These are phyloP conservation scores for Sphaerophoria taeniata DNA, from an alignment of 2,888 invertebrate genomes.

Conservation along the genomic window DNA sequence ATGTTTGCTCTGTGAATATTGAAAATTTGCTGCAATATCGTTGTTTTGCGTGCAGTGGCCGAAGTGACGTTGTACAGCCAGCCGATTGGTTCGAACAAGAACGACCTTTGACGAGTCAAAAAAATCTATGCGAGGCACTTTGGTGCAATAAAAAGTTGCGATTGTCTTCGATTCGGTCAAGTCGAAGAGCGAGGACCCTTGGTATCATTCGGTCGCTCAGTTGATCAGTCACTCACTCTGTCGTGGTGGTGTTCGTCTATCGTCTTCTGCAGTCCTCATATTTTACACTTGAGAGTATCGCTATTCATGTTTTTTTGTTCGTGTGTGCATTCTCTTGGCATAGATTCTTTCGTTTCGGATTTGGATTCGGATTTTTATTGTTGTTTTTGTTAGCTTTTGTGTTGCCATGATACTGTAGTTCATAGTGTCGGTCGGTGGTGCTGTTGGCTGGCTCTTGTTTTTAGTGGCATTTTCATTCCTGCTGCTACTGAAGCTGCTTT, in stretches of 20 bases:
- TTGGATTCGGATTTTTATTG: constrained; percentile 26
- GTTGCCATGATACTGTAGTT: constrained; percentile 59
- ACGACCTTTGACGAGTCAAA: constrained; percentile 7
- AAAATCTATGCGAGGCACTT: constrained; percentile 41
- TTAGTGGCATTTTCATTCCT: constrained; percentile 61
- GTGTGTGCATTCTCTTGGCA: constrained; percentile 52
- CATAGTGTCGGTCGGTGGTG: constrained; percentile 45
- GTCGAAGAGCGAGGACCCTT: constrained; percentile 55
- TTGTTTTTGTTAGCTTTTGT: constrained; percentile 50
- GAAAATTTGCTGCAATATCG: constrained; percentile 55
- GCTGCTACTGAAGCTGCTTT: constrained; percentile 3
- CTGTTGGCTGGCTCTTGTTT: constrained; percentile 61
- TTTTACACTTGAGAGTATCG: constrained; percentile 65
- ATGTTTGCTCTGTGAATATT: constrained; percentile 66
- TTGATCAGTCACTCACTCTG: neutral
- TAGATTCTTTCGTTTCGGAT: constrained; percentile 56
- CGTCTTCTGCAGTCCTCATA: constrained; percentile 70
- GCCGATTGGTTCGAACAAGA: constrained; percentile 39
- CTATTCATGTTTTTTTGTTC: constrained; percentile 16
- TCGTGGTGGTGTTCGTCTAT: constrained; percentile 16
- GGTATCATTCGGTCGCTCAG: constrained; percentile 16
- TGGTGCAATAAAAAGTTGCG: constrained; percentile 62
- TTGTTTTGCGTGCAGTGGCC: constrained; percentile 39
- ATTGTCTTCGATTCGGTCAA: constrained; percentile 67
- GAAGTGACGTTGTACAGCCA: constrained; percentile 31